These are phyloP conservation scores for Nerophis lumbriciformis DNA, from an alignment of 2,113 vertebrate genomes.

Conservation along the genomic window DNA sequence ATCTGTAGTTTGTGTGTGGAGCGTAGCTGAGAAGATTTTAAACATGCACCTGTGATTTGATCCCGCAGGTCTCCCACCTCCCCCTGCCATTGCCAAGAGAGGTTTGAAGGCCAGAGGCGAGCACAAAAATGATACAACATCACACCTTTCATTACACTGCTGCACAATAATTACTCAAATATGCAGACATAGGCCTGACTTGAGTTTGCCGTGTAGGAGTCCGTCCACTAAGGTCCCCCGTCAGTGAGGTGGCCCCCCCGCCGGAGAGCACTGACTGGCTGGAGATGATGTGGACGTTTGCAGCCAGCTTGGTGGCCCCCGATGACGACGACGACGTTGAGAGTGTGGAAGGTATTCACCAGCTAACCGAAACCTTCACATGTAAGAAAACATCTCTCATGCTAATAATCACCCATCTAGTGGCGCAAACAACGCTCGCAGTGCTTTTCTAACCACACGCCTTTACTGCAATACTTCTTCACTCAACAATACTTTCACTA, in stretches of 20 bases:
- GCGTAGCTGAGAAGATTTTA: not conserved
- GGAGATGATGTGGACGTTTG: slow-evolving; percentile 48
- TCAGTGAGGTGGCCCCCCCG: not conserved
- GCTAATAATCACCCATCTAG: not conserved
- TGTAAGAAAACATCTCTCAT: slow-evolving; percentile 51
- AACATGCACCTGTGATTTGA: not conserved
- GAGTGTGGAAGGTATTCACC: slow-evolving; percentile 65
- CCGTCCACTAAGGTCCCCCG: slow-evolving; percentile 36
- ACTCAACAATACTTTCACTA: too few species aligned
- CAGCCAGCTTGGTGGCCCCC: slow-evolving; percentile 51
- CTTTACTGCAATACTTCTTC: too few species aligned
- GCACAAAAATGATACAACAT: slow-evolving; percentile 19
- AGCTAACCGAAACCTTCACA: slow-evolving; percentile 60
- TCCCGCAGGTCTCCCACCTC: slow-evolving; percentile 58
- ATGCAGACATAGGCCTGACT: not conserved
- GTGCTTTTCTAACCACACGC: too few species aligned
- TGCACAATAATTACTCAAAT: not conserved
- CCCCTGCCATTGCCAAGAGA: slow-evolving; percentile 47
- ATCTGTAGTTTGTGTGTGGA: too few species aligned
- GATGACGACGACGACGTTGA: slow-evolving; percentile 62
- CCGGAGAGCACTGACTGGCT: slow-evolving; percentile 53
- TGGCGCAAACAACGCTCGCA: not conserved
- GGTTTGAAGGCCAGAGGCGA: slow-evolving; percentile 51
- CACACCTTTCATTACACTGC: not conserved
- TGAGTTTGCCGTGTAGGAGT: slow-evolving; percentile 14